phyloP scores from a whole-genome alignment of 1,140 invertebrate genomes.

The Oedothorax gibbosus region DNA sequence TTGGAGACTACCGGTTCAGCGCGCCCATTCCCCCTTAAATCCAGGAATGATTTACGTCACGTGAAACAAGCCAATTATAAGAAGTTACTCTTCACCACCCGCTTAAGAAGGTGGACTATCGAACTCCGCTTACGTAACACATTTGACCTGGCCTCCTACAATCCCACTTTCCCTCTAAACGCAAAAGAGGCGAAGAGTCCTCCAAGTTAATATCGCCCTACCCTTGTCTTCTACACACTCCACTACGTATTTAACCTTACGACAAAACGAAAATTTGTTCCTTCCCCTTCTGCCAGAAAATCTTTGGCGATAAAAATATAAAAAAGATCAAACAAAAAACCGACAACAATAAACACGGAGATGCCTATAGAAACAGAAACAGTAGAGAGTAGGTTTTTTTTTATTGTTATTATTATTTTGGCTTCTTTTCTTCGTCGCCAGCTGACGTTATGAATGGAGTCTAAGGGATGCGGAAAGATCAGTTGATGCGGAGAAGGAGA shows the following conservation, averaged over 20 bases:
- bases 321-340: slow-evolving; percentile 18
- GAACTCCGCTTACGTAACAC: too few species aligned
- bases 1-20: too few species aligned
- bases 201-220: slow-evolving; percentile 53
- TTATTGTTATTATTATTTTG: slow-evolving; percentile 41
- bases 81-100: too few species aligned
- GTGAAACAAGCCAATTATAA: too few species aligned
- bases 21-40: too few species aligned
- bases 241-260: slow-evolving; percentile 60
- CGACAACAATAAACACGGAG: slow-evolving; percentile 38
- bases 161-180: slow-evolving; percentile 21
- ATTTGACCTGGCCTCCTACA: too few species aligned
- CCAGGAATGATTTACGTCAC: too few species aligned
- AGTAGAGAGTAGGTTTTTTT: slow-evolving; percentile 28
- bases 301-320: slow-evolving; percentile 56
- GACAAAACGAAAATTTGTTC: slow-evolving; percentile 47
- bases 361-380: not conserved
- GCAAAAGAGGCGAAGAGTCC: not conserved
- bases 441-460: slow-evolving; percentile 60
- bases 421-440: slow-evolving; percentile 47
- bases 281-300: slow-evolving; percentile 7
- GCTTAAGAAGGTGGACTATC: too few species aligned
- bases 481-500: slow-evolving; percentile 45
- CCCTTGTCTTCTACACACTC: slow-evolving; percentile 58
- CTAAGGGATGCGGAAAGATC: slow-evolving; percentile 51